Evolutionary conservation across 2,888 invertebrate genomes (phyloP).

Genomic region (Apomyelois bistriatella): DNA sequence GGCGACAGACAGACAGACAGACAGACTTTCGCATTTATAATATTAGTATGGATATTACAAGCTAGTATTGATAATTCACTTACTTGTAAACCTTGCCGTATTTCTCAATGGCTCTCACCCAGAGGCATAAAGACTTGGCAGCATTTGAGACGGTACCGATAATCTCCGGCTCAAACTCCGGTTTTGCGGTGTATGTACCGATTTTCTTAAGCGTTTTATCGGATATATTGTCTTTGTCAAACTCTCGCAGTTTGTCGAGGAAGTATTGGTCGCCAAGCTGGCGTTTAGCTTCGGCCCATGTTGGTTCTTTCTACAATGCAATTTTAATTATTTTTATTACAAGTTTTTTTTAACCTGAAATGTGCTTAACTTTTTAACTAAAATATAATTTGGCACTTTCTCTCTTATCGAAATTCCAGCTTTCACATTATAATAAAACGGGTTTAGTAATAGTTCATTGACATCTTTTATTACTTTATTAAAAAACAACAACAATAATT

Average conservation of each 20-base stretch:
- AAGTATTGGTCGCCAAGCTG: slow-evolving; percentile 91
- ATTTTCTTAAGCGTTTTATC: slow-evolving; percentile 91
- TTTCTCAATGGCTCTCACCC: slow-evolving; percentile 95
- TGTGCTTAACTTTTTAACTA: no score
- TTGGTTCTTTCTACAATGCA: slow-evolving; percentile 83
- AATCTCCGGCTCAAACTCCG: slow-evolving; percentile 93
- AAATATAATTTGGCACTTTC: no score
- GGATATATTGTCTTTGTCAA: slow-evolving; percentile 93
- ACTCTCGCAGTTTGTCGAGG: slow-evolving; percentile 87
- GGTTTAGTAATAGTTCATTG: no score
- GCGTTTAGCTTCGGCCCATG: slow-evolving; percentile 93
- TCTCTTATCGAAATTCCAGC: no score
- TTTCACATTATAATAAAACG: no score
- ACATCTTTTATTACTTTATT: no score
- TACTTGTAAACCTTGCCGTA: slow-evolving; percentile 93
- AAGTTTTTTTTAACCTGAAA: no score
- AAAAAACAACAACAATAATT: no score
- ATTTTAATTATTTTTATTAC: background rate
- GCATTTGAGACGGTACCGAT: slow-evolving; percentile 91
- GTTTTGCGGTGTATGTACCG: slow-evolving; percentile 86
- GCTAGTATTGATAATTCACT: no score
- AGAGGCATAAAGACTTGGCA: slow-evolving; percentile 92
- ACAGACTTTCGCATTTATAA: no score
- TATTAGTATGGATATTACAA: no score
- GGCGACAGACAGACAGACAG: no score